Evolutionary conservation across 2,113 vertebrate species (phyloP).

Genomic region (Protobothrops flavoviridis): DNA sequence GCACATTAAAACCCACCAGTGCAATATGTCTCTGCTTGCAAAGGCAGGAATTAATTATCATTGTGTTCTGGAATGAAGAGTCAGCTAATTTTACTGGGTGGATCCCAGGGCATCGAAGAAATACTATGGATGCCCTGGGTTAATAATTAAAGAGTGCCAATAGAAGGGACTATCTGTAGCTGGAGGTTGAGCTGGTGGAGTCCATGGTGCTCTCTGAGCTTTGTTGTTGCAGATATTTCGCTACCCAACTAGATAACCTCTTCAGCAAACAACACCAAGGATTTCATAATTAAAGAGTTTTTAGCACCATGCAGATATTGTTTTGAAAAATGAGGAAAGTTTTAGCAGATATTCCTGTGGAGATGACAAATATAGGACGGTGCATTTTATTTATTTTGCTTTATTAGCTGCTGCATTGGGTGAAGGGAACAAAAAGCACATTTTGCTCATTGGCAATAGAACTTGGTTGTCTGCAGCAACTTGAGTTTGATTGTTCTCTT

Average conservation of each 20-base stretch:
- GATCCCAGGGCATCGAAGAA: background rate
- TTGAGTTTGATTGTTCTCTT: background rate
- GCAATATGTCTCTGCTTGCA: background rate
- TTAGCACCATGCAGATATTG: background rate
- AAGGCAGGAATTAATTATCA: slow-evolving; percentile 6
- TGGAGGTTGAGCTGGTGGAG: background rate
- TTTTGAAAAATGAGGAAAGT: background rate
- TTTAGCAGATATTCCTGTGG: background rate
- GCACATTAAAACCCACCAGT: background rate
- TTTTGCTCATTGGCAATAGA: background rate
- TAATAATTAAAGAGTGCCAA: background rate
- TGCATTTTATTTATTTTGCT: background rate
- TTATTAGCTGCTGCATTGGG: background rate
- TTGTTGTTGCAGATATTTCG: background rate
- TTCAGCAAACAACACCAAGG: background rate
- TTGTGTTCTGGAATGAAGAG: background rate
- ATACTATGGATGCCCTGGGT: background rate
- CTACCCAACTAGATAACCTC: background rate
- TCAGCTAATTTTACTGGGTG: background rate
- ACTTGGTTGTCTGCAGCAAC: background rate
- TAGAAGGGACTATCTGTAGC: background rate
- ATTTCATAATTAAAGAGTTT: background rate
- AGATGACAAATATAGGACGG: background rate
- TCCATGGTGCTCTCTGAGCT: background rate
- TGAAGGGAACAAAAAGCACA: background rate